phyloP scores from a whole-genome alignment of 2,888 invertebrate species.

The Stenolophus ochropezus region DNA sequence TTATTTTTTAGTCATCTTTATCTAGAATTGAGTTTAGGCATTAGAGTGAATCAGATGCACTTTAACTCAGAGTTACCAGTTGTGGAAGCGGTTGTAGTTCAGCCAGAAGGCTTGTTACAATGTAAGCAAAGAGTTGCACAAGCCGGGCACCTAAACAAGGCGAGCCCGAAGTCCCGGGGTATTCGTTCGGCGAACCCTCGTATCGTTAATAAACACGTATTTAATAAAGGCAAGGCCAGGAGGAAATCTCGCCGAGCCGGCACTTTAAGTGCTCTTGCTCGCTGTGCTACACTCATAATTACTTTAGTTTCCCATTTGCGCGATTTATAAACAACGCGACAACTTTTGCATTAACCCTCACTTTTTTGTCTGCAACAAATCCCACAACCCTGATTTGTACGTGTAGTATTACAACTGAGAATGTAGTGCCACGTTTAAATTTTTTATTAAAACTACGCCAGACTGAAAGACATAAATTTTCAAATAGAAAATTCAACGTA shows the following conservation, averaged over 20 bases:
- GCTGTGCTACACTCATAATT: conserved; percentile 55
- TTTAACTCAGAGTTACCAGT: too few species aligned
- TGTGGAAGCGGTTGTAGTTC: too few species aligned
- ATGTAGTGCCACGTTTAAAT: too few species aligned
- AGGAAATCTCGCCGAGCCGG: conserved; percentile 35
- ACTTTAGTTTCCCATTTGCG: conserved; percentile 57
- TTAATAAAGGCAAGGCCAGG: conserved; percentile 50
- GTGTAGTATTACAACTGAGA: too few species aligned
- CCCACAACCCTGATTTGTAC: not conserved
- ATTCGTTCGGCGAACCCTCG: conserved; percentile 4
- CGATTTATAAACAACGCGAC: conserved; percentile 46
- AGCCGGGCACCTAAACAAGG: not conserved
- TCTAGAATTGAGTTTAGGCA: too few species aligned
- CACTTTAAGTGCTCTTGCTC: conserved; percentile 1
- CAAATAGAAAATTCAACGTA: too few species aligned
- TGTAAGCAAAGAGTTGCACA: too few species aligned
- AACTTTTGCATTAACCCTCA: conserved; percentile 53
- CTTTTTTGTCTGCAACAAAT: conserved; percentile 23
- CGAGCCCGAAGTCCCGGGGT: conserved; percentile 21
- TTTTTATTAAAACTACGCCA: too few species aligned
- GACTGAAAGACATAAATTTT: too few species aligned
- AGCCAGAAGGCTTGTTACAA: too few species aligned
- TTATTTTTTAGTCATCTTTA: too few species aligned
- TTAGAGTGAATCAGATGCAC: too few species aligned
- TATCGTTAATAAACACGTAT: conserved; percentile 59